Base-by-base conservation (phyloP, 53 echinoderm and acorn worm species). In the Apostichopus leukothele region DNA sequence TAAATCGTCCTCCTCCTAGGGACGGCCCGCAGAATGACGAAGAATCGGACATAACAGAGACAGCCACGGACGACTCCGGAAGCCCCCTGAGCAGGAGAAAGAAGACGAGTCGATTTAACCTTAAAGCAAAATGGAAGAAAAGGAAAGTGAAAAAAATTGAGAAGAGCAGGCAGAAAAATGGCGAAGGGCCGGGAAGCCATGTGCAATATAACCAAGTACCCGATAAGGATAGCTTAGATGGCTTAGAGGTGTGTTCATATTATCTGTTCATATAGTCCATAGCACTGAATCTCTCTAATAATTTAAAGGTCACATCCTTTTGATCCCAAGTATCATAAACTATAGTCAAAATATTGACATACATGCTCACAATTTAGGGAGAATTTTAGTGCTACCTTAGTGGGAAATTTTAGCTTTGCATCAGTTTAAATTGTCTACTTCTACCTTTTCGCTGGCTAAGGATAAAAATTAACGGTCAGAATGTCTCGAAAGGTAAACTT, bases 161-260 rank as follows among this genome's bases (percentile, higher is more conserved):
- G 66, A 85, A 85, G 59, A 73, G 11, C 13, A 73, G 74, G 53
- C 59, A 76, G 75, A 77, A 16, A 77, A 88, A 67, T 27, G 78
- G 76, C 0, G 75, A 90, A 6, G 7, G 61, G 21, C 6, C 60
- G 74, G 76, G 78, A 21, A 90, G 68, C 11, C 53, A 87, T 25
- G 94, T 94, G 96, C 96, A 96, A 94, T 96, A 96, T 90, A 92
- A 94, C 7, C 90, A 93, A 88, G 93, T 96, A 67, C 93, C 96
- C 2, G 94, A 93, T 78, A 90, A 93, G 53, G 96, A 96, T 60
- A 96, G 96, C 67, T 90, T 92, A 75, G 96, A 96, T 85, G 91
- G 91, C 74, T 91, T 91, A 51, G 90, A 89, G 66, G 92, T 85
- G 67, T 63, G 85, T 85, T 6, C 0, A 7, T n/a, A 18, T 53